Conservation (phyloP, 2,113 vertebrate species). For the Alligator sinensis region DNA sequence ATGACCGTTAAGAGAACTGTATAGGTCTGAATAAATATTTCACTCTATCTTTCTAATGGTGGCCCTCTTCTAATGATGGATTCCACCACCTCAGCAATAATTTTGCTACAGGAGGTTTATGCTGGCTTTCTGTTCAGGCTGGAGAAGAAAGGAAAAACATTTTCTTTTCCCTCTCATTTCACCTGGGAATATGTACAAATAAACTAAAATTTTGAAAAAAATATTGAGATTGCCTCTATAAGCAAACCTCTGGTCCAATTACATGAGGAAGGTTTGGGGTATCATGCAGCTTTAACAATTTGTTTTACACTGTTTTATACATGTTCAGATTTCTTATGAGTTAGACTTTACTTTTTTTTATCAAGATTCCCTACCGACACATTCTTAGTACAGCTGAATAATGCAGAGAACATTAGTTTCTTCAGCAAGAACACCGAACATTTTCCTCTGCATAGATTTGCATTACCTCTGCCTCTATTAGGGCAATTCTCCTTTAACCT, state of each 20-base stretch:
- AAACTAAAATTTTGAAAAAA: neutral
- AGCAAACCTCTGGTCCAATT: neutral
- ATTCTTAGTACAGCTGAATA: neutral
- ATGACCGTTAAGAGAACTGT: neutral
- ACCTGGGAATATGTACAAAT: neutral
- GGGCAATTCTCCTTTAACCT: neutral
- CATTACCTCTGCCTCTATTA: neutral
- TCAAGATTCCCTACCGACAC: neutral
- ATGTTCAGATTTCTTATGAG: neutral
- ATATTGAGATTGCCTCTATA: neutral
- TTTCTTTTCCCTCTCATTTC: neutral
- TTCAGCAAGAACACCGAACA: neutral
- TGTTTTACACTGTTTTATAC: neutral
- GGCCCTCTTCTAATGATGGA: neutral
- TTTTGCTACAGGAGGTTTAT: neutral
- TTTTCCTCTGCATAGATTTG: neutral
- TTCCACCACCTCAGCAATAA: neutral
- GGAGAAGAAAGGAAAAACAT: neutral
- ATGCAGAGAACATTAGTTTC: neutral
- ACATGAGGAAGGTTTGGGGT: neutral
- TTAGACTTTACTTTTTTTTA: neutral
- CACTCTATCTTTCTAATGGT: neutral
- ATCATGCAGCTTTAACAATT: neutral
- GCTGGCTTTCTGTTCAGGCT: neutral
- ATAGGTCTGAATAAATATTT: neutral